A percentile compares a stretch with the other conserved stretches of the same genome.
phyloP scores from a whole-genome alignment of 2,113 vertebrate genomes.

The Puffinus mauretanicus region DNA sequence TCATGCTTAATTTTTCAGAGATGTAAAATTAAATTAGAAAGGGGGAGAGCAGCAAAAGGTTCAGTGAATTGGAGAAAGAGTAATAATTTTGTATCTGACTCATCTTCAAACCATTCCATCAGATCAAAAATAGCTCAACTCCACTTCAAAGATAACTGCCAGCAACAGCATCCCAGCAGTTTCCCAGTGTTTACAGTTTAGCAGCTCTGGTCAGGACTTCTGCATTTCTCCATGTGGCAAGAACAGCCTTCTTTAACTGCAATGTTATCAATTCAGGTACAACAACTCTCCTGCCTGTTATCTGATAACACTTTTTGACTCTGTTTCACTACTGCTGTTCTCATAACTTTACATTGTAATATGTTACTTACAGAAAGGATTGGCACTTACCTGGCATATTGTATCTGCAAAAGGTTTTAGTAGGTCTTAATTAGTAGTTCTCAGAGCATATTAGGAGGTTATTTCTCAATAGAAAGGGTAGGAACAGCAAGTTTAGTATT shows the following conservation, averaged over 20 bases:
- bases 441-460: neutral
- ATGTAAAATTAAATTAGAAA: neutral
- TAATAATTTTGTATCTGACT: slow-evolving; percentile 5
- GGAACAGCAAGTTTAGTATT: neutral
- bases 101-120: neutral
- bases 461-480: neutral
- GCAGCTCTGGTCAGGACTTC: neutral
- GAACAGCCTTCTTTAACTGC: neutral
- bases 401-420: neutral
- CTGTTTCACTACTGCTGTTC: neutral
- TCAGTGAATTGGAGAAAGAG: neutral
- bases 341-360: neutral
- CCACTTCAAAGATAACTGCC: neutral
- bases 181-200: neutral
- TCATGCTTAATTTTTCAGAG: neutral
- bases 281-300: neutral
- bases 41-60: neutral
- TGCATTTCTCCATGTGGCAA: neutral
- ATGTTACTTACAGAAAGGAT: neutral
- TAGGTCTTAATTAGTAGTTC: neutral
- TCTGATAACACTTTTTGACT: neutral
- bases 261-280: neutral
- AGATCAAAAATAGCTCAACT: neutral
- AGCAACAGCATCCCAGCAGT: neutral
- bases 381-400: neutral